Base-by-base conservation (phyloP, 2,113 vertebrate species). In the Pandion haliaetus region DNA sequence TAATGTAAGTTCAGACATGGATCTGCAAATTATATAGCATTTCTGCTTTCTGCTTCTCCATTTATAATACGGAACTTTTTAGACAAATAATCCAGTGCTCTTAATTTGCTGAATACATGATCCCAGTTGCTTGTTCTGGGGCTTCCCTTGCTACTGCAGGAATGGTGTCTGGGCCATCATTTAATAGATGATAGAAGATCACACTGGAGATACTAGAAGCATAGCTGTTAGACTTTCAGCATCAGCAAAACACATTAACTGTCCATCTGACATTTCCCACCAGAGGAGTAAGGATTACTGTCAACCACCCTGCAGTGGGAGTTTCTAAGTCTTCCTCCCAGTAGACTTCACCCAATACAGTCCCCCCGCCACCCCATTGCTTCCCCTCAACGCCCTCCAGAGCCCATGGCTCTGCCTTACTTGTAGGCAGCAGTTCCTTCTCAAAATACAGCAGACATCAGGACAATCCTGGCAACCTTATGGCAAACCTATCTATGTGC, bases 291-390 rank as follows among this genome's bases (percentile, higher is more conserved):
- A 80, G 34, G 13, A 25, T 45, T 69, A 24, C 49, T 70, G 73
- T 57, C 54, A 82, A 52, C 34, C 17, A 54, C 32, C 26, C 31
- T n/a, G 31, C 58, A 71, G 36, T 28, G 36, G 31, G 45, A 49
- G 49, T 44, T 91, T 73, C 67, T 44, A 73, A 78, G 61, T 47
- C 19, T 71, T 50, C 28, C n/a, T 49, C 55, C 28, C n/a, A 44
- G 31, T 4, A 82, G 44, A 14, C 38, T 83, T 72, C 4, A 2
- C 58, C 17, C 44, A 45, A 14, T 36, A 31, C 38, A 32, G 38
- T 24, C 14, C 3, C 15, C 26, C 9, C 50, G n/a, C 6, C 17
- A 34, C 8, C 3, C 50, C 1, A 2, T 9, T 59, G 21, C n/a
- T 61, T 55, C 45, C 54, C 34, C 23, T 50, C n/a, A 49, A 3